These are phyloP conservation scores for Amphipoea lucens DNA, from an alignment of 2,888 invertebrate genomes.

Conservation along the genomic window DNA sequence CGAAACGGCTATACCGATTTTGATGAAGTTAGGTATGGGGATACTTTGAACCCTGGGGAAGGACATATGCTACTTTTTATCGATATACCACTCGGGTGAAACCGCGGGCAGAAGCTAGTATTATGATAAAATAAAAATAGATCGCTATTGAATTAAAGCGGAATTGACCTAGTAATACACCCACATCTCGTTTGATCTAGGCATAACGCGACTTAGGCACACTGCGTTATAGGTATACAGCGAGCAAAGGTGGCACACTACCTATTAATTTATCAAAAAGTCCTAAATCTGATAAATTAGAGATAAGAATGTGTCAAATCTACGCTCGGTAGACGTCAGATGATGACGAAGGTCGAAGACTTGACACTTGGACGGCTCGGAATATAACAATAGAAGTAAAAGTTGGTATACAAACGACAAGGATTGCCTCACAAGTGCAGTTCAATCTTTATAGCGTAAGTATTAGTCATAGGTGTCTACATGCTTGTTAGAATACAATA, in stretches of 20 bases:
- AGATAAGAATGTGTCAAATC: not conserved
- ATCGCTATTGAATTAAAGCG: too few species aligned
- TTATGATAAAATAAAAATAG: not conserved
- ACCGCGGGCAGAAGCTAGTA: not conserved
- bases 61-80: not conserved
- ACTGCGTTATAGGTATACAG: too few species aligned
- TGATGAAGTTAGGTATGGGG: not conserved
- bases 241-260: not conserved
- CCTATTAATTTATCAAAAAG: not conserved
- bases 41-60: not conserved
- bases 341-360: not conserved
- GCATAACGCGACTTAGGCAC: too few species aligned
- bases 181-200: too few species aligned
- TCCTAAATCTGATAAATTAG: not conserved
- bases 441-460: not conserved
- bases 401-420: conserved; percentile 15
- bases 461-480: conserved; percentile 22
- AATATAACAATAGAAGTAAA: conserved; percentile 22
- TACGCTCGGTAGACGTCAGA: not conserved
- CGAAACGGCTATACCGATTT: not conserved
- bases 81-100: not conserved
- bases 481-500: conserved; percentile 39
- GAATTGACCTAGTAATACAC: too few species aligned
- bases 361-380: not conserved
- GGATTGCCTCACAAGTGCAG: not conserved